Conservation (phyloP, 2,113 vertebrate genomes). For the Cephalopterus ornatus region DNA sequence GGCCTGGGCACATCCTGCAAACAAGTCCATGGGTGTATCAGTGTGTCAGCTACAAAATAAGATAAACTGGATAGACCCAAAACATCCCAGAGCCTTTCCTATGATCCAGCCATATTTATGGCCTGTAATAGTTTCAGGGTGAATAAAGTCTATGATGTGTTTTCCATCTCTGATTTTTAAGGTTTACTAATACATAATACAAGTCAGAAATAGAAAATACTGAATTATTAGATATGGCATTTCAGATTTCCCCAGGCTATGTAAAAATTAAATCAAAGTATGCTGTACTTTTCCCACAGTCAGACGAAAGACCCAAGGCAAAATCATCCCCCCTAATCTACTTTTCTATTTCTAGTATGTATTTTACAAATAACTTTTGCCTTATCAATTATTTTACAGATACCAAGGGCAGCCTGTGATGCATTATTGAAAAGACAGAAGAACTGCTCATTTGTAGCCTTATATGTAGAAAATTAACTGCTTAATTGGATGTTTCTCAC, state of each 20-base stretch:
- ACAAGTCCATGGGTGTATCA: neutral
- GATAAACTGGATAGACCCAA: neutral
- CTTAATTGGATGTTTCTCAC: conserved; percentile 27
- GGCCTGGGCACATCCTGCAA: neutral
- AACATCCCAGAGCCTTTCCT: neutral
- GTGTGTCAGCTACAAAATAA: fast-evolving
- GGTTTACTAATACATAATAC: neutral
- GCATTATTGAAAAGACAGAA: conserved; percentile 39
- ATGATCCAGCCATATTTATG: neutral
- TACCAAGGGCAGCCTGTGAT: neutral
- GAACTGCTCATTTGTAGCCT: conserved; percentile 1
- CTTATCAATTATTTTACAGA: conserved; percentile 50
- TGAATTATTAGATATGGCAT: neutral
- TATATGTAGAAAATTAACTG: conserved; percentile 6
- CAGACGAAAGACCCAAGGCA: neutral
- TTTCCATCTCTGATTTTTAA: neutral
- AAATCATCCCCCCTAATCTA: conserved; percentile 23
- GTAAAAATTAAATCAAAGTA: conserved; percentile 36
- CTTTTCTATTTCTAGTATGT: conserved; percentile 7
- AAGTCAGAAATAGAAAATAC: conserved; percentile 18
- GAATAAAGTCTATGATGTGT: neutral
- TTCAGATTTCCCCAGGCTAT: neutral
- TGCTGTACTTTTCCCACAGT: neutral
- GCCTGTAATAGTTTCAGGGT: neutral
- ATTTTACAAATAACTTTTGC: conserved; percentile 45